Base-by-base conservation (phyloP, 2,888 invertebrate species). In the Ormyrus nitidulus region DNA sequence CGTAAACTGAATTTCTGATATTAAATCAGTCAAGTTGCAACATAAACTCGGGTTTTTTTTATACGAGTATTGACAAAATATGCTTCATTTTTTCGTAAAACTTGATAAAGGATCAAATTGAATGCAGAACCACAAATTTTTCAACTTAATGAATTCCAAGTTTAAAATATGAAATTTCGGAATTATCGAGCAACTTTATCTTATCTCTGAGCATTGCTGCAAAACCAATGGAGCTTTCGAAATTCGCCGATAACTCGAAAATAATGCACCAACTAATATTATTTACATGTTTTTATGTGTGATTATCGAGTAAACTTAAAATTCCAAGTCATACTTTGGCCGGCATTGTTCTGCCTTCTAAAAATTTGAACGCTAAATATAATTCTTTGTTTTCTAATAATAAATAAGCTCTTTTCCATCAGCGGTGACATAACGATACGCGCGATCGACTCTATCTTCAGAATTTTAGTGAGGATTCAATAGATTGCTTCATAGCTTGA, bases 11-110 rank as follows among this genome's bases (percentile, higher is more conserved):
- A 34, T 34, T 34, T 34, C 34, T 34, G 34, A 34, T 34, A 34
- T 34, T 34, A 34, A 34, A 34, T 34, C 34, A 34, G 34, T 34
- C 34, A 34, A 34, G 34, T 34, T 34, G 34, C 34, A 34, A 34
- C 34, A 1, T 54, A 76, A 61, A 61, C 62, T 76, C 54, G 0
- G 19, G 53, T 61, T 61, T 62, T 62, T 62, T 54, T 69, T 54
- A 65, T 65, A 56, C 10, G 58, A 74, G 56, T 59, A 34, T 65
- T 56, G 34, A 34, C 11, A 49, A 11, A 56, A 65, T n/a, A 54
- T 44, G 62, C 54, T 69, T 76, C 13, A 69, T 69, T 69, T 62
- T 76, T 69, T 56, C 68, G 9, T 4, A 46, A 62, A 76, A 75
- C 49, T 61, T 53, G 51, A 56, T 19, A 48, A 53, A 64, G 13